Evolutionary conservation across 2,113 vertebrate species (phyloP), one percentile per base, ranked within the genome.

Genomic region (Centropristis striata): DNA sequence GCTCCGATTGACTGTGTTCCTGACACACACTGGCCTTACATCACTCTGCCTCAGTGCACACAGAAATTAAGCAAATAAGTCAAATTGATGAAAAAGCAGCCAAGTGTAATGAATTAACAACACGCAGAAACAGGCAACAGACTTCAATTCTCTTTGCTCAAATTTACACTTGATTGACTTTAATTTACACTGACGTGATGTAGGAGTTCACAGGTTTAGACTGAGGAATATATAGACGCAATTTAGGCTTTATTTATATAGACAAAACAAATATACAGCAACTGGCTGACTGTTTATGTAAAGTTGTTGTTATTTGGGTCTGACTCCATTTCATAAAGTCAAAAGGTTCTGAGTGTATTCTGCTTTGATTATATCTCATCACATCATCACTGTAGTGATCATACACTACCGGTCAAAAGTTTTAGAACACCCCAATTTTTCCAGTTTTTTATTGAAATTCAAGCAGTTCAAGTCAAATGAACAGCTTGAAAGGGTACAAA

Each of bases 1-100:
- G 3, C 46, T 69, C 44, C 1, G 25, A 82, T 27, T 58, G 53
- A 32, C 42, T 15, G 18, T 10, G 50, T 36, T 25, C 28, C 59
- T 80, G 55, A 80, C 57, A 67, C 53, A 21, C 15, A 23, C 63
- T 60, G 68, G 32, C 68, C 75, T 58, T 27, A 44, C 49, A 50
- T 63, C 39, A 58, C 25, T 69, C 13, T 75, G 67, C 55, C 64
- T 46, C 64, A 72, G 41, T 51, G 71, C 42, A 21, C 57, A 66
- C 28, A 78, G 42, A 78, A 67, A 73, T 75, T 44, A 67, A 79
- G 67, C 64, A 83, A 81, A 86, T 28, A 46, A 75, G 50, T 69
- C 76, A 80, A 69, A 80, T 7, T 73, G 51, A 66, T 81, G 65
- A 76, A 81, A 81, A 79, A 58, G 15, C 25, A 69, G 23, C n/a